Evolutionary conservation across 2,797 vertebrate genomes (phyloP).

Genomic region (Halcyon badia): DNA sequence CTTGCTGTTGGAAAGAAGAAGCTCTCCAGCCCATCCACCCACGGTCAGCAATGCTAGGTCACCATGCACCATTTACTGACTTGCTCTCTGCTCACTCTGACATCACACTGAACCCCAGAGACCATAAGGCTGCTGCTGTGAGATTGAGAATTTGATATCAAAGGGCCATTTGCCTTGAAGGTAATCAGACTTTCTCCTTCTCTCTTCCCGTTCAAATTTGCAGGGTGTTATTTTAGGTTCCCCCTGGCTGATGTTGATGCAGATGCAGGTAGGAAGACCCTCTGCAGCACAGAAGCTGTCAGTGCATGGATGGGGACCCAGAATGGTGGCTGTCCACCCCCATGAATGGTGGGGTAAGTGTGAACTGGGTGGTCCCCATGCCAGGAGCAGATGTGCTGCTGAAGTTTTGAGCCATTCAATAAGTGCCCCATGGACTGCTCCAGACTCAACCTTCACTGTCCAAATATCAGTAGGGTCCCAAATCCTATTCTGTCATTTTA

Average conservation of each 20-base stretch:
- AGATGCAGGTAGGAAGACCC: background rate
- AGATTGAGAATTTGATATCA: background rate
- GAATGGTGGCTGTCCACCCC: rapidly evolving
- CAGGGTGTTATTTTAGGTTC: background rate
- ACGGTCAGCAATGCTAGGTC: rapidly evolving
- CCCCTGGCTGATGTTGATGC: background rate
- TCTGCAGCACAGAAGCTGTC: background rate
- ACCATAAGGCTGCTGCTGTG: background rate
- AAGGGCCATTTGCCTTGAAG: background rate
- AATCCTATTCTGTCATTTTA: background rate
- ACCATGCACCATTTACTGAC: background rate
- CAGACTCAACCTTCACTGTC: background rate
- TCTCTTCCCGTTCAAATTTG: background rate
- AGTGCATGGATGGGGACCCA: background rate
- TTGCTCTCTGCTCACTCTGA: background rate
- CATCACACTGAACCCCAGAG: background rate
- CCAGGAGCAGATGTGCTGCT: background rate
- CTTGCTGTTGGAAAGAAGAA: rapidly evolving
- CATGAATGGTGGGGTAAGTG: rapidly evolving
- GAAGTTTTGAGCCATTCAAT: background rate
- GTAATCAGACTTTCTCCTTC: background rate
- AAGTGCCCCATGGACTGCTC: background rate
- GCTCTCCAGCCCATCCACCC: background rate
- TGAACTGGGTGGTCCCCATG: rapidly evolving
- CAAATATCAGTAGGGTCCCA: background rate